Conservation (phyloP, 2,888 invertebrate species). For the Stenodera caucasica region DNA sequence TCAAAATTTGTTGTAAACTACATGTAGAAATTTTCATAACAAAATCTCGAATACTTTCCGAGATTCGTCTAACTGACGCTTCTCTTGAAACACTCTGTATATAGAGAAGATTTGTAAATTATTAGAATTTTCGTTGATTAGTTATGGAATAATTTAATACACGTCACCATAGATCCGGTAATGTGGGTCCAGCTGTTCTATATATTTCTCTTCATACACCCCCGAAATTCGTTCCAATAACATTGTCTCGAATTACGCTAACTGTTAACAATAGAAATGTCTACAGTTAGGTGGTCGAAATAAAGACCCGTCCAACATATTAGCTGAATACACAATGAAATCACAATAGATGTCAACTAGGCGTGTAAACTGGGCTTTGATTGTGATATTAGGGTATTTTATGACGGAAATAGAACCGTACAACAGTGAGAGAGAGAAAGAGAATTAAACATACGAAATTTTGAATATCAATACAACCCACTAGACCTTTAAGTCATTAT, state of each 20-base stretch:
- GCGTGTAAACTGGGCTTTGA: slow-evolving; percentile 47
- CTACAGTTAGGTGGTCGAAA: slow-evolving; percentile 25
- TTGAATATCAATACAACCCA: slow-evolving; percentile 31
- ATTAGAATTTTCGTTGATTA: background rate
- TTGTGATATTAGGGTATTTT: slow-evolving; percentile 45
- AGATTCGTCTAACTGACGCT: too few species aligned
- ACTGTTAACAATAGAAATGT: slow-evolving; percentile 25
- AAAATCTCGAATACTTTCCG: too few species aligned
- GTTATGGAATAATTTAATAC: slow-evolving; percentile 1
- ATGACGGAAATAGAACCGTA: slow-evolving; percentile 32
- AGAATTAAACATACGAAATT: slow-evolving; percentile 27
- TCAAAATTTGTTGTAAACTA: too few species aligned
- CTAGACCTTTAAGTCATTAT: background rate
- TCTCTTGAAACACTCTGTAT: too few species aligned
- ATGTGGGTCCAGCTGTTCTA: slow-evolving; percentile 29
- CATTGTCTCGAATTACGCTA: slow-evolving; percentile 21
- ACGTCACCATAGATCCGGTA: slow-evolving; percentile 11
- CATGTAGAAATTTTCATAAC: too few species aligned
- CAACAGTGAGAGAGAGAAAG: background rate
- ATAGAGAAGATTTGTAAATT: too few species aligned
- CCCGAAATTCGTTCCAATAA: slow-evolving; percentile 30
- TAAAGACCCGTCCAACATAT: slow-evolving; percentile 34
- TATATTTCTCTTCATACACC: slow-evolving; percentile 15
- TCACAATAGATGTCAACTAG: slow-evolving; percentile 48
- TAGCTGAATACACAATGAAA: slow-evolving; percentile 41